These are phyloP conservation scores for Sapajus apella DNA, from an alignment of 2,113 vertebrate genomes.

Conservation along the genomic window DNA sequence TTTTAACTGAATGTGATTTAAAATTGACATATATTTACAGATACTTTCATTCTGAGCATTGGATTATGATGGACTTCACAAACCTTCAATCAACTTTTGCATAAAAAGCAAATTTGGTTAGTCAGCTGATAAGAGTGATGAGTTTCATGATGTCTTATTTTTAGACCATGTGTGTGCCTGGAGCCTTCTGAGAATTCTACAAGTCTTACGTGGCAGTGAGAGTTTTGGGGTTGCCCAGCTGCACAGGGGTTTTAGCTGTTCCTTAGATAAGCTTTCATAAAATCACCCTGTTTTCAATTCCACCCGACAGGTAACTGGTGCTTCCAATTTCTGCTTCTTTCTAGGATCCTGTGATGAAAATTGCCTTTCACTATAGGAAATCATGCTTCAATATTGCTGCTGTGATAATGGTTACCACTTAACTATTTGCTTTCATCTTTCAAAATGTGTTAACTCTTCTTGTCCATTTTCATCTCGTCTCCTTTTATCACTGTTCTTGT, in stretches of 20 bases:
- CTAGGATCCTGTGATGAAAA: background rate
- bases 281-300: background rate
- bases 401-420: background rate
- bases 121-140: background rate
- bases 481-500: background rate
- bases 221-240: background rate
- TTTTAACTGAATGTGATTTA: conserved; percentile 12
- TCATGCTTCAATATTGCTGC: background rate
- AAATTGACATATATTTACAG: background rate
- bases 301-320: background rate
- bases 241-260: background rate
- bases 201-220: background rate
- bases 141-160: background rate
- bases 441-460: background rate
- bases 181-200: background rate
- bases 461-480: background rate
- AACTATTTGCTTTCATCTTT: background rate
- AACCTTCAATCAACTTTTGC: background rate
- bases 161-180: background rate
- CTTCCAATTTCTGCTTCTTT: background rate
- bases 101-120: background rate
- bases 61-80: background rate
- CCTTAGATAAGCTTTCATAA: background rate
- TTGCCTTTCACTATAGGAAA: background rate
- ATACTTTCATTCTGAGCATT: background rate